A percentile compares a stretch with the other conserved stretches of the same genome.
Evolutionary conservation across 2,797 vertebrate species (phyloP).

Genomic region (Neopelma chrysocephalum): DNA sequence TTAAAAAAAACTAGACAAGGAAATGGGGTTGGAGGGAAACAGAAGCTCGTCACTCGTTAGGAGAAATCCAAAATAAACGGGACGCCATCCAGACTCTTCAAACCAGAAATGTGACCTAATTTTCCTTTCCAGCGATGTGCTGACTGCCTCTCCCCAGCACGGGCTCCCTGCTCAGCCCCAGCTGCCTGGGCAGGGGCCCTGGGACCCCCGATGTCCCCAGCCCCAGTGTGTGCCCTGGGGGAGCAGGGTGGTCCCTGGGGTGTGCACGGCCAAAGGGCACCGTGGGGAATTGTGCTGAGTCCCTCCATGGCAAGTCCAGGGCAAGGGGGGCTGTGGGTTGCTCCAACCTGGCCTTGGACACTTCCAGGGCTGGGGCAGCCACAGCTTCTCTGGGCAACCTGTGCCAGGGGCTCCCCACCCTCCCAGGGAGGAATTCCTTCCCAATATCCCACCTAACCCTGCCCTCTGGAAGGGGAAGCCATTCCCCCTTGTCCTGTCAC

Average conservation of each 20-base stretch:
- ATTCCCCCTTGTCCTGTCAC: background rate
- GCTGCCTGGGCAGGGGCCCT: accelerated
- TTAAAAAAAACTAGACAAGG: background rate
- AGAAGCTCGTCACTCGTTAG: background rate
- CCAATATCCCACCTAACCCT: background rate
- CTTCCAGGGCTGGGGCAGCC: background rate
- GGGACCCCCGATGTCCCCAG: too few species aligned
- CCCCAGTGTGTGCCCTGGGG: background rate
- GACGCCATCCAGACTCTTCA: background rate
- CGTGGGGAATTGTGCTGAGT: accelerated
- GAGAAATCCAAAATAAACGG: background rate
- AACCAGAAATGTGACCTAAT: background rate
- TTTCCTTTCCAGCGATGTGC: background rate
- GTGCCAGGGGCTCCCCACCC: accelerated
- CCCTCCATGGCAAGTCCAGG: background rate
- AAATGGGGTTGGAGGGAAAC: background rate
- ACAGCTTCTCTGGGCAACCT: background rate
- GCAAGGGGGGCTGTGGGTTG: accelerated
- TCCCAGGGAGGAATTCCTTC: background rate
- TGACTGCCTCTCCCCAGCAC: background rate
- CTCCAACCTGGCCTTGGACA: background rate
- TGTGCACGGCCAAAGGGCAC: background rate
- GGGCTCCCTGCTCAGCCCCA: background rate
- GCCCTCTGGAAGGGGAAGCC: background rate
- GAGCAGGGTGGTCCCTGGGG: background rate